Percentiles rank a stretch among this genome's conserved stretches.
phyloP scores from a whole-genome alignment of 2,888 invertebrate species.

The Cephonodes hylas region DNA sequence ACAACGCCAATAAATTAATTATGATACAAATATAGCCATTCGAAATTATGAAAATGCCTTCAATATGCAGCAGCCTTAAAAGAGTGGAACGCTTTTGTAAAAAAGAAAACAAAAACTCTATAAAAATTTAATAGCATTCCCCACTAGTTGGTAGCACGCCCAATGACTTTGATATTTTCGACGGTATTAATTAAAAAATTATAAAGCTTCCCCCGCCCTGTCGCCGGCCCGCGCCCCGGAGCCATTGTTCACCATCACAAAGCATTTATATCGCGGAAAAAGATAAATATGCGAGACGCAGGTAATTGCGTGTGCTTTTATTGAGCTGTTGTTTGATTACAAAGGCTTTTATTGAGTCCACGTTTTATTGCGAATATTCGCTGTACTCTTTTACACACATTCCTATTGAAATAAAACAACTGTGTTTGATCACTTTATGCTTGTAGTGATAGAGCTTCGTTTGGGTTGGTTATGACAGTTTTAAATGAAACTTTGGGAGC shows the following conservation, averaged over 20 bases:
- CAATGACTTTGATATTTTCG: slow-evolving; percentile 81
- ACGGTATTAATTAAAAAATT: slow-evolving; percentile 80
- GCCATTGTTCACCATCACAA: slow-evolving; percentile 67
- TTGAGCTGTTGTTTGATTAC: slow-evolving; percentile 76
- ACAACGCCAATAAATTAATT: too few relatives aligned
- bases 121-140: slow-evolving; percentile 66
- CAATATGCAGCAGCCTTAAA: slow-evolving; percentile 30
- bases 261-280: slow-evolving; percentile 72
- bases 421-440: not conserved
- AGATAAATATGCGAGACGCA: slow-evolving; percentile 76
- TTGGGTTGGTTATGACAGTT: too few relatives aligned
- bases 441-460: too few relatives aligned
- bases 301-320: slow-evolving; percentile 74
- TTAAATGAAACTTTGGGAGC: too few relatives aligned
- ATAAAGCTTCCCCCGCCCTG: slow-evolving; percentile 70
- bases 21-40: not conserved
- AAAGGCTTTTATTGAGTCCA: slow-evolving; percentile 62
- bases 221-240: slow-evolving; percentile 35
- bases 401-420: not conserved
- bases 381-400: slow-evolving; percentile 13
- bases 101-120: slow-evolving; percentile 43
- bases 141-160: slow-evolving; percentile 60
- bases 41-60: not conserved
- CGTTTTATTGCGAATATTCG: slow-evolving; percentile 37
- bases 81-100: slow-evolving; percentile 58